Evolutionary conservation across 2,797 vertebrate genomes (phyloP).

Genomic region (Dendrocincla fuliginosa): DNA sequence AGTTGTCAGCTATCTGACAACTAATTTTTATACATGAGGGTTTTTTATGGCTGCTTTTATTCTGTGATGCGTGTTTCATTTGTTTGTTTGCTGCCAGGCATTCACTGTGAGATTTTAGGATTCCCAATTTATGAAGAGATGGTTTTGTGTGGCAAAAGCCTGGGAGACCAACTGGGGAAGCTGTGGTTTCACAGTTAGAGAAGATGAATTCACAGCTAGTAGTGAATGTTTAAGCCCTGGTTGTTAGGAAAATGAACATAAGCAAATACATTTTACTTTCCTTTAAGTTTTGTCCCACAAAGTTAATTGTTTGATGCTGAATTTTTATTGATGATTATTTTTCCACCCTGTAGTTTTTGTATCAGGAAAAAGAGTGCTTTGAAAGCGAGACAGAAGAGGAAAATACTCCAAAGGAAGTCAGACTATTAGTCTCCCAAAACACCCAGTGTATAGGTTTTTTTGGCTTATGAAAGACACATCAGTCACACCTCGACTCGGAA

Average conservation of each 20-base stretch:
- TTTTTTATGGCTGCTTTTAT: constrained; percentile 38
- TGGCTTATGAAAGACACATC: constrained; percentile 48
- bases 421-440: constrained; percentile 15
- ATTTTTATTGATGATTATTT: constrained; percentile 36
- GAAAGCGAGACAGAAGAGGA: constrained; percentile 27
- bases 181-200: not conserved
- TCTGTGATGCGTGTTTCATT: constrained; percentile 38
- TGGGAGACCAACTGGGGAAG: not conserved
- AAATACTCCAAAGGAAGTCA: not conserved
- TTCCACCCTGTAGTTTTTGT: not conserved
- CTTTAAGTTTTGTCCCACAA: constrained; percentile 28
- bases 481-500: constrained; percentile 36
- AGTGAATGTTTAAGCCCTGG: not conserved
- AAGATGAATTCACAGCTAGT: not conserved
- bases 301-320: constrained; percentile 39
- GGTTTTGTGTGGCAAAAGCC: not conserved
- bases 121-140: not conserved
- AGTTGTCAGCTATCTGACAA: constrained; percentile 55
- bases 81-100: constrained; percentile 42
- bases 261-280: constrained; percentile 24
- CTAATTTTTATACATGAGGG: constrained; percentile 39
- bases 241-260: not conserved
- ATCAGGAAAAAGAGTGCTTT: not conserved
- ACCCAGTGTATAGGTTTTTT: constrained; percentile 4
- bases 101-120: constrained; percentile 3